These are phyloP conservation scores for Amiota communis DNA, from an alignment of 2,888 invertebrate genomes.

Conservation along the genomic window DNA sequence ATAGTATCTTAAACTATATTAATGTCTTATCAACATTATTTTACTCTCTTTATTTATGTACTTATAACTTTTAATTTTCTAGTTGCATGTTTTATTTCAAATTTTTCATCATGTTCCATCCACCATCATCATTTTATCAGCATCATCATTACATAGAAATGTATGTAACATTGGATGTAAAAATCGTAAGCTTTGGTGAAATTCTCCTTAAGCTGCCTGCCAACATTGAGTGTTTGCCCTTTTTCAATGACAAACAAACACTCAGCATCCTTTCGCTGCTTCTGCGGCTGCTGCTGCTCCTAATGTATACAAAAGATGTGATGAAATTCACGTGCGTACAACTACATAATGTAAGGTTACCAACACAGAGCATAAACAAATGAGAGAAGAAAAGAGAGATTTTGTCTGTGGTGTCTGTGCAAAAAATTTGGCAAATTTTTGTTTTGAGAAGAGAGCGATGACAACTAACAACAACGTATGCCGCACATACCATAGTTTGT, in stretches of 20 bases:
- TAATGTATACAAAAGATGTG: not conserved
- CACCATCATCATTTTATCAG: no score
- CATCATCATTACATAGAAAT: not conserved
- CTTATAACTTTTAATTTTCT: no score
- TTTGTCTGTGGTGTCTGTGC: not conserved
- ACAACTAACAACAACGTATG: no score
- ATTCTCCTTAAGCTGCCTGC: not conserved
- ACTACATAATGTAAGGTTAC: no score
- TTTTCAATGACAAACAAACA: constrained; percentile 17
- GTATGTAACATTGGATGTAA: constrained; percentile 1
- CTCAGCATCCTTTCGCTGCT: constrained; percentile 20
- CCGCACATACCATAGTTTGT: no score
- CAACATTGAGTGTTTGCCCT: constrained; percentile 1
- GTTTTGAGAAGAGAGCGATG: no score
- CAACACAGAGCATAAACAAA: not conserved
- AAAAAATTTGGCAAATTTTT: not conserved
- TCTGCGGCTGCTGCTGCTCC: not conserved
- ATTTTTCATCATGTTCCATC: no score
- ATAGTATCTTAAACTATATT: no score
- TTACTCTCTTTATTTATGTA: no score
- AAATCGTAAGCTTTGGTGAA: not conserved
- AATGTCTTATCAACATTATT: no score
- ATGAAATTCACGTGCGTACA: not conserved
- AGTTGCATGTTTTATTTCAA: no score
- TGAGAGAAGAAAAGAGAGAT: not conserved